Evolutionary conservation across 2,888 invertebrate genomes (phyloP).

Genomic region (Lochmaea crataegi): DNA sequence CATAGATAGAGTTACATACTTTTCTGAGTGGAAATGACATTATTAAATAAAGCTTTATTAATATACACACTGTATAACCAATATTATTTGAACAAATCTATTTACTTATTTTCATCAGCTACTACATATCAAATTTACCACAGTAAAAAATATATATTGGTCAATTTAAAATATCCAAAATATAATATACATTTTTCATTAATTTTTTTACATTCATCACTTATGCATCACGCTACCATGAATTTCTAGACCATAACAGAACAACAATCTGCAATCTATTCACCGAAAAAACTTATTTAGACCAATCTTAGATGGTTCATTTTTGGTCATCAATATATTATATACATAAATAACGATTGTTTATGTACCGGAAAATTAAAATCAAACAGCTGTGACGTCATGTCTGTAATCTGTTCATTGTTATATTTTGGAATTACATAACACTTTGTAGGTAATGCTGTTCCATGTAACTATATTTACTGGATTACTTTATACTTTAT

Average conservation of each 20-base stretch:
- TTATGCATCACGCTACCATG: constrained; percentile 28
- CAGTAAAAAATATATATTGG: too few species aligned
- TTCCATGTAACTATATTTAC: too few species aligned
- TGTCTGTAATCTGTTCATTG: neutral
- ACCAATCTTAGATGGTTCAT: constrained; percentile 15
- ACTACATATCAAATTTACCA: too few species aligned
- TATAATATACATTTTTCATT: constrained; percentile 11
- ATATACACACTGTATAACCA: too few species aligned
- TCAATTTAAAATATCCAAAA: neutral
- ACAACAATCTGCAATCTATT: constrained; percentile 8
- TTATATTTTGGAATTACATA: neutral
- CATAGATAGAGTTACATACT: too few species aligned
- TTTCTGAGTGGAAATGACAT: too few species aligned
- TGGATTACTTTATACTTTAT: too few species aligned
- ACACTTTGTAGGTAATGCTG: too few species aligned
- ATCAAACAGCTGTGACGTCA: constrained; percentile 18
- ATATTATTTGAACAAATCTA: too few species aligned
- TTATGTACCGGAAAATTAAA: constrained; percentile 30
- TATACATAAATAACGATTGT: constrained; percentile 21
- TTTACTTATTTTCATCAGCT: too few species aligned
- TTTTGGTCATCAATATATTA: constrained; percentile 2
- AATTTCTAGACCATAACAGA: constrained; percentile 20
- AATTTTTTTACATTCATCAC: constrained; percentile 19
- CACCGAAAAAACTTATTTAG: constrained; percentile 14
- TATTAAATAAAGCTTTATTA: too few species aligned